Percentiles rank a stretch among this genome's conserved stretches.
These are phyloP conservation scores for Calidris pugnax DNA, from an alignment of 2,113 vertebrate species.

Conservation along the genomic window DNA sequence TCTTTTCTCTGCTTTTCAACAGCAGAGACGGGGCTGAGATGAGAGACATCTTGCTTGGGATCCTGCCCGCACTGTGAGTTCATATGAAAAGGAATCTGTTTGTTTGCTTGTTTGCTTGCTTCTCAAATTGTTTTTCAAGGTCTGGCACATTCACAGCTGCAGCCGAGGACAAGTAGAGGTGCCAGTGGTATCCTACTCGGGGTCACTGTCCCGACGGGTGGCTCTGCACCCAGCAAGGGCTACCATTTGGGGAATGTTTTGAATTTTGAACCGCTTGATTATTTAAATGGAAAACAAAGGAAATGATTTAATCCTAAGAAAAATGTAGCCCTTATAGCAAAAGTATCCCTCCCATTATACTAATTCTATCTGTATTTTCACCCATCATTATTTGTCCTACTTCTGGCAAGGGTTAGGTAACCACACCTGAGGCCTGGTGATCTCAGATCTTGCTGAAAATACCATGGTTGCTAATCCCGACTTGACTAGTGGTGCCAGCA, in stretches of 20 bases:
- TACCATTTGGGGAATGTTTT: background rate
- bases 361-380: background rate
- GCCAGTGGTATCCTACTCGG: background rate
- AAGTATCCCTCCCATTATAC: background rate
- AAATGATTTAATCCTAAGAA: background rate
- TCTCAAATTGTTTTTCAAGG: constrained; percentile 51
- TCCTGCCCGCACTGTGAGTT: constrained; percentile 36
- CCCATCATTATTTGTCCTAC: background rate
- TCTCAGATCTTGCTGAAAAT: constrained; percentile 14
- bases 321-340: background rate
- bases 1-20: constrained; percentile 45
- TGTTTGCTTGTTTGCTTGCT: constrained; percentile 53
- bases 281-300: constrained; percentile 23
- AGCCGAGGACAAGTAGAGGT: background rate
- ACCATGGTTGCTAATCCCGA: constrained; percentile 44
- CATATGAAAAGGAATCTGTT: constrained; percentile 61
- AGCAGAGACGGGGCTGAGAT: constrained; percentile 30
- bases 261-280: background rate
- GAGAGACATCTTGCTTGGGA: constrained; percentile 54
- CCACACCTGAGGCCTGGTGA: constrained; percentile 20
- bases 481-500: constrained; percentile 64
- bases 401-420: background rate
- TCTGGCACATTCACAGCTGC: constrained; percentile 33
- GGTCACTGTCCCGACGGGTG: background rate
- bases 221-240: background rate